phyloP scores from a whole-genome alignment of 2,797 vertebrate species.

The Pangasius mekongensis region DNA sequence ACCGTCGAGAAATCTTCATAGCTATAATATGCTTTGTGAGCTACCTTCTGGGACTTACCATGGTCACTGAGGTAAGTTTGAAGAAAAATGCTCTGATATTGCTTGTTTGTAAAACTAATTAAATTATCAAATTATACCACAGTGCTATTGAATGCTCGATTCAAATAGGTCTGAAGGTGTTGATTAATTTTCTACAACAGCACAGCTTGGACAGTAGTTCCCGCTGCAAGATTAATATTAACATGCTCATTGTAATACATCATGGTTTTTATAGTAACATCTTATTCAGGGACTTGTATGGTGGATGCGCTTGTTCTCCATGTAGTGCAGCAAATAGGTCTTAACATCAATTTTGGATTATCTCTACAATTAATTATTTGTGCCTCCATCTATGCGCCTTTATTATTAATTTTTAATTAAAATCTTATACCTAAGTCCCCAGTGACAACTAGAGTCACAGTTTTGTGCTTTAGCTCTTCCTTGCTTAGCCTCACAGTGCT shows the following conservation, averaged over 20 bases:
- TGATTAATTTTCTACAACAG: neutral
- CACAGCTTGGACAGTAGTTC: neutral
- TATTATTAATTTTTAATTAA: neutral
- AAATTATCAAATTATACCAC: neutral
- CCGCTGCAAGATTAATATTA: neutral
- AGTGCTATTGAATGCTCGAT: neutral
- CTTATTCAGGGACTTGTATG: neutral
- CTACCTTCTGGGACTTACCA: constrained; percentile 97
- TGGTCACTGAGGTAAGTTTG: constrained; percentile 92
- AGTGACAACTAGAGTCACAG: neutral
- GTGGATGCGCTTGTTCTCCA: neutral
- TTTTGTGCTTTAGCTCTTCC: neutral
- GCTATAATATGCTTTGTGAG: constrained; percentile 95
- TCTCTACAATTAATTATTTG: neutral
- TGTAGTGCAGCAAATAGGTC: neutral
- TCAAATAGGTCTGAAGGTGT: neutral
- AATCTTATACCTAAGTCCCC: neutral
- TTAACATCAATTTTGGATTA: neutral
- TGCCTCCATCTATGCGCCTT: neutral
- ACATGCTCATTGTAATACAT: neutral
- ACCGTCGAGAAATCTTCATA: constrained; percentile 98
- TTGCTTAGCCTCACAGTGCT: neutral
- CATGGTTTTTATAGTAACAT: neutral
- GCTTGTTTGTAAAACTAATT: neutral
- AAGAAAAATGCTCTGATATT: neutral